These are phyloP conservation scores for Crocidura indochinensis DNA, from an alignment of 2,797 vertebrate species.

Conservation along the genomic window DNA sequence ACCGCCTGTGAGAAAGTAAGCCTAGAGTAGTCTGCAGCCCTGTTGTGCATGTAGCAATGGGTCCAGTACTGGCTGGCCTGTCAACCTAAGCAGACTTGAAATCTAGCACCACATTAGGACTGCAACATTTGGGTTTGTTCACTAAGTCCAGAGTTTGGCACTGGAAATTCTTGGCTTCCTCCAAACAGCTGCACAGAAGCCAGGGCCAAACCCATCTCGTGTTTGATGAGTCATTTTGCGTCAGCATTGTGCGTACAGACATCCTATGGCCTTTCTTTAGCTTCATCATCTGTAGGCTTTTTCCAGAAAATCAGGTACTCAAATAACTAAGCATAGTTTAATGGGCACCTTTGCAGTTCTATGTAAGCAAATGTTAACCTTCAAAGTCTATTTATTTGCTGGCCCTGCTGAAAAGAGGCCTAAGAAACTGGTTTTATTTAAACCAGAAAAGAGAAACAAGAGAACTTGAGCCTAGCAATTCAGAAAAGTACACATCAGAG, in stretches of 20 bases:
- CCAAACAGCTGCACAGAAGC: conserved; percentile 64
- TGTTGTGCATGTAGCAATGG: neutral
- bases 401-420: neutral
- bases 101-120: neutral
- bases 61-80: neutral
- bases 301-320: neutral
- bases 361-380: neutral
- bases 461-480: neutral
- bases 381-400: neutral
- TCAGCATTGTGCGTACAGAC: neutral
- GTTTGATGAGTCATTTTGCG: conserved; percentile 65
- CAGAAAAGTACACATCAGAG: neutral
- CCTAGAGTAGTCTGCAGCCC: neutral
- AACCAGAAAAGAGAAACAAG: neutral
- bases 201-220: conserved; percentile 16
- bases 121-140: conserved; percentile 1
- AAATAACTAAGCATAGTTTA: neutral
- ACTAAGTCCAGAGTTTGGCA: conserved; percentile 7
- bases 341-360: neutral
- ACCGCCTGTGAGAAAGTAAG: neutral
- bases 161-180: conserved; percentile 54
- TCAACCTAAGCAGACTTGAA: neutral
- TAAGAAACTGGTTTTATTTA: conserved; percentile 21
- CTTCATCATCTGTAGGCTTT: neutral
- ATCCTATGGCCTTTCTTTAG: neutral